A percentile compares a stretch with the other conserved stretches of the same genome.
Evolutionary conservation across 1,140 invertebrate species (phyloP).

Genomic region (Trinorchestia longiramus): DNA sequence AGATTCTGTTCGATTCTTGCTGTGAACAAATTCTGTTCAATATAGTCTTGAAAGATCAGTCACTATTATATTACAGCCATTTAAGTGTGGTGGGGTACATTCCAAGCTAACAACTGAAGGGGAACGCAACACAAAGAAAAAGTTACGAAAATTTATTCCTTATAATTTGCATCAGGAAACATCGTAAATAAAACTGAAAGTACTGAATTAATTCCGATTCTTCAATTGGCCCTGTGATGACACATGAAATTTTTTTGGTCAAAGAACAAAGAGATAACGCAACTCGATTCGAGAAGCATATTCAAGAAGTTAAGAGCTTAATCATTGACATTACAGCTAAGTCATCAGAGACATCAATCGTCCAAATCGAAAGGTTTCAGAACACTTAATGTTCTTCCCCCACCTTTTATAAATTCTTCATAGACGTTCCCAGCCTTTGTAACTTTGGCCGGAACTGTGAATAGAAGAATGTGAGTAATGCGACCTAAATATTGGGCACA

Average conservation of each 20-base stretch:
- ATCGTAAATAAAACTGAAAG: constrained; percentile 4
- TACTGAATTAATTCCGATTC: constrained; percentile 30
- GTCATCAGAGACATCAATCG: constrained; percentile 42
- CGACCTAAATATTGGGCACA: constrained; percentile 39
- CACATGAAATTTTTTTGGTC: background rate
- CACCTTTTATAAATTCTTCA: constrained; percentile 47
- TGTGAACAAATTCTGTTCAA: background rate
- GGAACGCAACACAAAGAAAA: background rate
- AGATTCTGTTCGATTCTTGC: background rate
- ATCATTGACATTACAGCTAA: background rate
- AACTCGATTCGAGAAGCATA: background rate
- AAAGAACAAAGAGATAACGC: background rate
- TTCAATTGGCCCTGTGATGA: constrained; percentile 35
- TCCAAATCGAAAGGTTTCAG: constrained; percentile 31
- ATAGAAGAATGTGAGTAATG: constrained; percentile 44
- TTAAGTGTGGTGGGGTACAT: background rate
- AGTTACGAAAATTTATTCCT: background rate
- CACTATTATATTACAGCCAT: background rate
- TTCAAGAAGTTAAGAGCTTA: background rate
- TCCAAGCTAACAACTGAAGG: background rate
- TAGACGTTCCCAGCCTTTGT: constrained; percentile 44
- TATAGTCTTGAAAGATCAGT: background rate
- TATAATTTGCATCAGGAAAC: background rate
- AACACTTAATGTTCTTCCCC: constrained; percentile 29
- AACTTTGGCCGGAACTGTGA: constrained; percentile 39